Base-by-base conservation (phyloP, 1,140 invertebrate genomes). In the Lucilia sericata region DNA sequence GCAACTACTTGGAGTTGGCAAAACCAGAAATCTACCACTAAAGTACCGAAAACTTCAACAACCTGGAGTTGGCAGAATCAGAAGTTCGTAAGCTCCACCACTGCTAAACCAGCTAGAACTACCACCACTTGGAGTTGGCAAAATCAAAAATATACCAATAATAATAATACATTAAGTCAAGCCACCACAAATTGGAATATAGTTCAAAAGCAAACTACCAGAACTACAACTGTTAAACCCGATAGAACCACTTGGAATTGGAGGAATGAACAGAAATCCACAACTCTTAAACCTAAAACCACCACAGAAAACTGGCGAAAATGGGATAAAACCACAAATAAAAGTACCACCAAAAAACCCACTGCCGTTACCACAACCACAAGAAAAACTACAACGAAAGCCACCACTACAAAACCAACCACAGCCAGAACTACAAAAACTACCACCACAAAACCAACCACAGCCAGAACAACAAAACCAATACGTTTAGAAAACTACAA, bases 381-480 rank as follows among this genome's bases (percentile, higher is more conserved):
- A 80, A 51, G 21, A 2, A 74, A 74, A 84, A 17, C 47, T 36
- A 84, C 55, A 25, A 55, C 83, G 5, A 42, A 60, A 83, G 14
- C 5, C 19, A 30, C 83, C 8, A 78, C 74, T n/a, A 78, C 83
- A 55, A 80, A 76, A 36, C 1, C 80, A 25, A 13, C 82, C 2
- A 80, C 75, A 2, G 25, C 12, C 2, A 60, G 47, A 13, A 85
- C 74, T 30, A 82, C 78, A 25, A 19, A 30, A 75, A 84, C 76
- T 82, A 70, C 49, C 9, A 65, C 81, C 8, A 85, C 49, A 30
- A 85, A 82, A 25, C 34, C 34, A 3, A 21, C 83, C 55, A 84
- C 49, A 19, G 55, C 19, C 42, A 7, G 5, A 83, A 17, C 21
- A 36, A 65, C 42, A 34, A 75, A 83, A n/a, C 60, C n/a, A 70